A percentile compares a stretch with the other conserved stretches of the same genome.
Evolutionary conservation across 2,797 vertebrate genomes (phyloP).

Genomic region (Muscicapa striata): DNA sequence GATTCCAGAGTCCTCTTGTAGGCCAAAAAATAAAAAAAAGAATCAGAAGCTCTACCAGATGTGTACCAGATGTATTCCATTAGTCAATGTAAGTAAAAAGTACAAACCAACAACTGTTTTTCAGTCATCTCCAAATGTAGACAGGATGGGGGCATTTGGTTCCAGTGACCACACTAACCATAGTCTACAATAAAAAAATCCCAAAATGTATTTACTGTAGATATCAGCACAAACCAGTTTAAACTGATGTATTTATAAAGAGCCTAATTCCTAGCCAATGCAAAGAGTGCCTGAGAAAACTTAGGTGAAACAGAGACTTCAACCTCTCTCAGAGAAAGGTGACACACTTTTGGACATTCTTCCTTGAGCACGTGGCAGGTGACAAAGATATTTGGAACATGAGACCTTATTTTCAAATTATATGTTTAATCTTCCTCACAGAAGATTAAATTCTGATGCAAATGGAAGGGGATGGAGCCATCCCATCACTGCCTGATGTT

Average conservation of each 20-base stretch:
- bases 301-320: not conserved
- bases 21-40: not conserved
- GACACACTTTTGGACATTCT: not conserved
- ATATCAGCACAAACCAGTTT: not conserved
- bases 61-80: not conserved
- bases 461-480: not conserved
- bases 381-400: not conserved
- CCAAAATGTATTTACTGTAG: not conserved
- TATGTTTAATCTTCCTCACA: not conserved
- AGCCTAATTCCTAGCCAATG: not conserved
- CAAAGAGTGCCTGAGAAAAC: not conserved
- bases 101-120: not conserved
- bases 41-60: not conserved
- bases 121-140: not conserved
- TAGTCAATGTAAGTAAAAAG: not conserved
- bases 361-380: not conserved
- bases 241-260: not conserved
- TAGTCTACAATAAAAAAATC: not conserved
- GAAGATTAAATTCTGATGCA: conserved; percentile 36
- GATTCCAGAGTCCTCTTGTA: not conserved
- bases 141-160: rapidly evolving
- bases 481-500: not conserved
- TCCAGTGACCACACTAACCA: not conserved
- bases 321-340: not conserved
- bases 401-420: conserved; percentile 1